phyloP scores from a whole-genome alignment of 2,888 invertebrate species.

The Sarcophaga caerulescens region DNA sequence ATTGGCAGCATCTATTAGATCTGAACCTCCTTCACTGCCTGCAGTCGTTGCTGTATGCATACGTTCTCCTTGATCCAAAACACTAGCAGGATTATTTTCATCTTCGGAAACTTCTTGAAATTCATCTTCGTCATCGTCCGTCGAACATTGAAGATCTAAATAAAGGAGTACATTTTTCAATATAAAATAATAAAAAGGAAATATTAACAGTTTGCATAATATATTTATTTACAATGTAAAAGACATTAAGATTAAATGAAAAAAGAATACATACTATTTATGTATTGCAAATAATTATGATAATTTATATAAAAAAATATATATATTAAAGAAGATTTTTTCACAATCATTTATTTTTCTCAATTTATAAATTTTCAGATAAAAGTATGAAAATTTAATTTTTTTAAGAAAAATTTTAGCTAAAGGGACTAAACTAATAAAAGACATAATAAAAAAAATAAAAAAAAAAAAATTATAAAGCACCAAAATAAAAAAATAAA shows the following conservation, averaged over 20 bases:
- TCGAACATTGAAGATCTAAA: slow-evolving; percentile 87
- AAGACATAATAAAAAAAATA: too few species aligned
- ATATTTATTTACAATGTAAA: background rate
- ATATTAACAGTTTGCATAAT: background rate
- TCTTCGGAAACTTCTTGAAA: slow-evolving; percentile 84
- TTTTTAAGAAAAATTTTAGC: too few species aligned
- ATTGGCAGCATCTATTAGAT: slow-evolving; percentile 75
- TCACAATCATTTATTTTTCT: too few species aligned
- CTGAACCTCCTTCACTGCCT: slow-evolving; percentile 65
- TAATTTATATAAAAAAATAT: too few species aligned
- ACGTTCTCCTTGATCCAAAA: slow-evolving; percentile 80
- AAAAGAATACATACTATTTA: too few species aligned
- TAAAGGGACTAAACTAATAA: too few species aligned
- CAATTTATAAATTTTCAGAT: too few species aligned
- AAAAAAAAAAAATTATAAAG: too few species aligned
- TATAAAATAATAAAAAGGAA: too few species aligned
- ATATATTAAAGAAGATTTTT: background rate
- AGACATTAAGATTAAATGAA: background rate
- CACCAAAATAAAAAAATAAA: too few species aligned
- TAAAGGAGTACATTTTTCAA: background rate
- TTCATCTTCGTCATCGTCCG: slow-evolving; percentile 87
- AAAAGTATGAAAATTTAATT: too few species aligned
- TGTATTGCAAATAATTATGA: too few species aligned
- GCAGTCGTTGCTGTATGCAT: slow-evolving; percentile 70
- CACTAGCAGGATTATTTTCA: slow-evolving; percentile 81